Conservation (phyloP, 2,797 vertebrate genomes). For the Rhinatrema bivittatum region DNA sequence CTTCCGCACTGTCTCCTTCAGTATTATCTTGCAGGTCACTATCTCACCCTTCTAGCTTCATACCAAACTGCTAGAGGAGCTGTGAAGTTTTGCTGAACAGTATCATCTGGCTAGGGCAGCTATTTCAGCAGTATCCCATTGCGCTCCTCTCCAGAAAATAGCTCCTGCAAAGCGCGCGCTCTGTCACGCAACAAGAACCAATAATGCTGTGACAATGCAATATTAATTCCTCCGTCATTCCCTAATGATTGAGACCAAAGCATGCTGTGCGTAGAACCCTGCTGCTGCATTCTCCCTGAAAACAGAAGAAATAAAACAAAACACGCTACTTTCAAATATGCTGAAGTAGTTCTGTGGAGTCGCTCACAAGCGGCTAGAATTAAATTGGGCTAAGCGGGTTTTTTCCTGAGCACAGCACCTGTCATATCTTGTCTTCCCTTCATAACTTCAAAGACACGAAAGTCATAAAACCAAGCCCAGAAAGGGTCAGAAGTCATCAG, state of each 20-base stretch:
- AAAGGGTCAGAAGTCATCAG: constrained; percentile 53
- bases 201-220: neutral
- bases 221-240: neutral
- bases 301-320: too few species aligned
- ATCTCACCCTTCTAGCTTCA: too few species aligned
- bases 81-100: too few species aligned
- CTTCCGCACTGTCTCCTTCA: too few species aligned
- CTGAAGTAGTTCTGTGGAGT: constrained; percentile 37
- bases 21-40: too few species aligned
- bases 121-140: neutral
- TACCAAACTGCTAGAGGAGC: too few species aligned
- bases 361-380: constrained; percentile 46
- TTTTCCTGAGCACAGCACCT: constrained; percentile 66
- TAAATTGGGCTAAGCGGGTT: constrained; percentile 54
- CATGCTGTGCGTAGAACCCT: too few species aligned
- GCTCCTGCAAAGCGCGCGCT: too few species aligned
- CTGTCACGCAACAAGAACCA: neutral
- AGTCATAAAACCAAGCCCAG: constrained; percentile 62
- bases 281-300: too few species aligned
- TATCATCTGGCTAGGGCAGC: fast-evolving
- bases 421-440: constrained; percentile 69
- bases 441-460: constrained; percentile 71
- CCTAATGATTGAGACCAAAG: neutral
- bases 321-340: constrained; percentile 38
- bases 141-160: neutral